Evolutionary conservation across 2,797 vertebrate genomes (phyloP), one percentile per base, ranked within the genome.

Genomic region (Phoxinus dragarum): DNA sequence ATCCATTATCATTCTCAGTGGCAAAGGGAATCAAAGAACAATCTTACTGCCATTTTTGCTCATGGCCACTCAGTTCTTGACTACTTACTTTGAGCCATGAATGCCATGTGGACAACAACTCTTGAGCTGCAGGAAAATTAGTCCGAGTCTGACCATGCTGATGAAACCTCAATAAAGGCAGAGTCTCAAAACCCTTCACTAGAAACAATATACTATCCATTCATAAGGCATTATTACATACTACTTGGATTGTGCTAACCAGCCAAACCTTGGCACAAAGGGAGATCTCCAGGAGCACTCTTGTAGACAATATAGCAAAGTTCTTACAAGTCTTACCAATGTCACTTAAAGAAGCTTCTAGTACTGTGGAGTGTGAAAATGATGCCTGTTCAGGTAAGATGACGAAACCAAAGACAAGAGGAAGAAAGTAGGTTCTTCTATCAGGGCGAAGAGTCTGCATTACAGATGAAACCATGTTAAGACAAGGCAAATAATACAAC

Each of bases 331-430:
- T 17, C 75, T 79, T 44, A 84, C 83, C 66, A 10, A 44, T 6
- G 38, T 84, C 52, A 6, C 1, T 36, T 47, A 47, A 9, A 47
- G 75, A 61, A n/a, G 52, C 27, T 79, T 84, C 52, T 12, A 84
- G 40, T 12, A 36, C 66, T 12, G 31, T 4, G 0, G 47, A 72
- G 52, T 79, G 2, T 34, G 61, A 44, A 42, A 84, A 84, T 4
- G 52, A 1, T 5, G 4, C 8, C 11, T 11, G 52, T 49, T 84
- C 75, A 72, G 75, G 75, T 14, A 79, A 61, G 27, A 84, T 71
- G 75, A 71, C 0, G 3, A 84, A 84, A 59, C 75, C 83, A 79
- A 84, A 84, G n/a, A 84, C 27, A 2, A 84, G 27, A 23, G 67
- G 17, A 47, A 84, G 75, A 2, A 9, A 36, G 83, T 72, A 84